These are phyloP conservation scores for Teleopsis dalmanni DNA, from an alignment of 1,140 invertebrate genomes.

Conservation along the genomic window DNA sequence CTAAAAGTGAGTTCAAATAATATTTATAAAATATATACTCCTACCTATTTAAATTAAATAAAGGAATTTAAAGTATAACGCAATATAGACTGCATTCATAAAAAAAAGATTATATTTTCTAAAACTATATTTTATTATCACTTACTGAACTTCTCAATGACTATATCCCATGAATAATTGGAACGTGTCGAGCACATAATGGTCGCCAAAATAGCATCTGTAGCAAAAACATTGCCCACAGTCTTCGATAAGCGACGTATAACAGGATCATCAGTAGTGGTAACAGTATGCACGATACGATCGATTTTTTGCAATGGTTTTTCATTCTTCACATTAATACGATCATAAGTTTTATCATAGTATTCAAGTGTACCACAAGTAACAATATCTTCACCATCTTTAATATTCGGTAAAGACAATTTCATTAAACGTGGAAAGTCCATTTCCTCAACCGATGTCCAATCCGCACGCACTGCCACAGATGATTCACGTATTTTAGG, in stretches of 20 bases:
- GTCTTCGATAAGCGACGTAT: conserved; percentile 90
- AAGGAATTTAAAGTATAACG: too few species aligned
- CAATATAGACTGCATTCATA: too few species aligned
- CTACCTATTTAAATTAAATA: too few species aligned
- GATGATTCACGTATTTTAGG: conserved; percentile 96
- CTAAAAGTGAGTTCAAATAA: too few species aligned
- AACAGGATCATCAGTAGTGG: conserved; percentile 97
- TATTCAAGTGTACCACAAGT: conserved; percentile 92
- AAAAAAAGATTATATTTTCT: not conserved
- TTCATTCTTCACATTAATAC: conserved; percentile 95
- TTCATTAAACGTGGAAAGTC: conserved; percentile 94
- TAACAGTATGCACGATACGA: conserved; percentile 94
- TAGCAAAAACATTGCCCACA: conserved; percentile 95
- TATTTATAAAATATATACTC: too few species aligned
- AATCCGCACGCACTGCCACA: conserved; percentile 91
- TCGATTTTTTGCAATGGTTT: conserved; percentile 87
- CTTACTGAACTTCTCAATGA: conserved; percentile 90
- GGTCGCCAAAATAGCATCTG: conserved; percentile 94
- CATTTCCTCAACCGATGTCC: conserved; percentile 98
- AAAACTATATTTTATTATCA: conserved; percentile 8
- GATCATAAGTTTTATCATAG: conserved; percentile 95
- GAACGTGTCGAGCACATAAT: conserved; percentile 98
- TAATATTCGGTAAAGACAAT: conserved; percentile 79
- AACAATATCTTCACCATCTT: conserved; percentile 71
- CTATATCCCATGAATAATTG: conserved; percentile 98